Percentiles rank a stretch among this genome's conserved stretches.
Conservation (phyloP, 1,140 invertebrate species). For the Coptotermes formosanus region DNA sequence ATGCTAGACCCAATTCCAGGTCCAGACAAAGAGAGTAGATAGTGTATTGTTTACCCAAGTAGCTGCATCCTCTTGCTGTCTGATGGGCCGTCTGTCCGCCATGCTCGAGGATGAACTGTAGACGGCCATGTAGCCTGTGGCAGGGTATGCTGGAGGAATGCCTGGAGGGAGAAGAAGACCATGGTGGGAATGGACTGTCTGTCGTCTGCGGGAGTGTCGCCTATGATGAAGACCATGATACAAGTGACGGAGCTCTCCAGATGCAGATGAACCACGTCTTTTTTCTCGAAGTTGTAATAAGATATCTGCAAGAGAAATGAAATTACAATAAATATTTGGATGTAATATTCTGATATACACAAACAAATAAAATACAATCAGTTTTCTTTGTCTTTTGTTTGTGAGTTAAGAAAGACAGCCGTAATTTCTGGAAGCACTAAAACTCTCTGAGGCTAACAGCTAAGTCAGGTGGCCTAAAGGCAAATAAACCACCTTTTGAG, state of each 20-base stretch:
- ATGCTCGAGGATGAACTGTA: slow-evolving; percentile 27
- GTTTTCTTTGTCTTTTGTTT: too few relatives aligned
- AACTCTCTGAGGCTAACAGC: too few relatives aligned
- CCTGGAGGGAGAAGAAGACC: slow-evolving; percentile 34
- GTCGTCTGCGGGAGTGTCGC: slow-evolving; percentile 39
- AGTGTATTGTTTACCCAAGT: not conserved
- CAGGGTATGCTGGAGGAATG: slow-evolving; percentile 42
- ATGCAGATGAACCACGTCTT: not conserved
- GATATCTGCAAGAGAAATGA: not conserved
- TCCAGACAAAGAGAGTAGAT: not conserved
- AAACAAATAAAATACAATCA: too few relatives aligned
- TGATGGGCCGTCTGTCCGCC: not conserved
- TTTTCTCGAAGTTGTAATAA: not conserved
- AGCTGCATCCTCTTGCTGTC: not conserved
- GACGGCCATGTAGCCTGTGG: slow-evolving; percentile 39
- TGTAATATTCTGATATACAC: too few relatives aligned
- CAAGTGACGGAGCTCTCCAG: not conserved
- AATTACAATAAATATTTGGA: too few relatives aligned
- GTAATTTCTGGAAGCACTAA: too few relatives aligned
- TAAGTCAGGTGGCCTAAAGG: too few relatives aligned
- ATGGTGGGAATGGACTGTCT: slow-evolving; percentile 50
- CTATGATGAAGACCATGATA: not conserved
- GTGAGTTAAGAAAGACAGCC: too few relatives aligned
- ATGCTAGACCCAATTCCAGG: not conserved
- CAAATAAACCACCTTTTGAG: too few relatives aligned